Evolutionary conservation across 2,113 vertebrate species (phyloP), one percentile per base, ranked within the genome.

Genomic region (Origma solitaria): DNA sequence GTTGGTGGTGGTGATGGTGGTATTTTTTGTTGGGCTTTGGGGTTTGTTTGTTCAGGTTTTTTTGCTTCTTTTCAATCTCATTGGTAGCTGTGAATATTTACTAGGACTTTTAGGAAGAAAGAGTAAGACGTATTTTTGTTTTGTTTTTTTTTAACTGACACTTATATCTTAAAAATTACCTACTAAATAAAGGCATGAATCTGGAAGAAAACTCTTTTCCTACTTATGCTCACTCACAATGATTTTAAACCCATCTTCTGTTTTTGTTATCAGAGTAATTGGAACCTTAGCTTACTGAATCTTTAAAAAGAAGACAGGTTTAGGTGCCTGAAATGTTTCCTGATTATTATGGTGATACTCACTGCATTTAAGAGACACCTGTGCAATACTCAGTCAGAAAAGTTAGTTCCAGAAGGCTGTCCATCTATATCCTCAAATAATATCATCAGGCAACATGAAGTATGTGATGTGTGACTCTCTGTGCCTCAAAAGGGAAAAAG

Each of bases 1-100:
- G 15, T 1, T 44, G 2, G 0, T 35, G 4, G 24, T 35, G 13
- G 20, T 35, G 28, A 2, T 4, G 0, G 5, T 21, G 3, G 12
- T 3, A 17, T 12, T 68, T 60, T 69, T 57, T 62, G 6, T 14
- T 15, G 4, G 7, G 1, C 13, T 61, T 70, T n/a, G 4, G 7
- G 1, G 1, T 19, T 37, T 30, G 9, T 11, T 71, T n/a, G 1
- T 10, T 38, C 27, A 8, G 18, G 2, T 7, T 38, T 35, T 28
- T 50, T 33, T 4, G 4, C 1, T 27, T 53, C 44, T 71, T 51
- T 69, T 23, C 6, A 53, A 2, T 51, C 8, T 54, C 20, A 9
- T n/a, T 40, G 24, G 19, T 60, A 80, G 6, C 15, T 69, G 8
- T 40, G 51, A 30, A 27, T 65, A 51, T 61, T 77, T 84, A 3